Base-by-base conservation (phyloP, 2,113 vertebrate species). In the Piaya cayana region DNA sequence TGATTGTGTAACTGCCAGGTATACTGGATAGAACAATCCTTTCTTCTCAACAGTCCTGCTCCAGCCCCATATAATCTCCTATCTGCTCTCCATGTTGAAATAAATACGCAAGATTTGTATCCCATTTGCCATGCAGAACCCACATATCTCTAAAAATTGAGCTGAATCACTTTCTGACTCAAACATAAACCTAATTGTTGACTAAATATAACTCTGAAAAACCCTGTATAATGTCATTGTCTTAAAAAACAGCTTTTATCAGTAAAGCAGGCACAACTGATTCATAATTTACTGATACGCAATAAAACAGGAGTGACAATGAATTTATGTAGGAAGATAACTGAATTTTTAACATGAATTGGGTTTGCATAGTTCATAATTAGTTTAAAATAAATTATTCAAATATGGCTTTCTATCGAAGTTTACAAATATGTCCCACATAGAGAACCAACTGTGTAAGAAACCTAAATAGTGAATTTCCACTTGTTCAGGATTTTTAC, bases 141-240 rank as follows among this genome's bases (percentile, higher is more conserved):
- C 64, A 88, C 68, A 63, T 25, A 80, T 70, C 42, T 88, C 82
- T 70, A 42, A 82, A 70, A 55, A 65, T 60, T 55, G 43, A 94
- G 64, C 56, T 96, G 82, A 92, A 94, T 90, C 86, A 92, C 29
- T 78, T 88, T 93, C 85, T 93, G 88, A 91, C 72, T 95, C 92
- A 86, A 93, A 68, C 72, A 37, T 75, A 76, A 95, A 86, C 65
- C 56, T 83, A 83, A 90, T 16, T 93, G 60, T 76, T 86, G 47
- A 81, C 87, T 75, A 96, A 95, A 94, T 78, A 93, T 86, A 87
- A 88, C 81, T 96, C 82, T 79, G 65, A 88, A 96, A 92, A 85
- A 27, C 30, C 18, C 22, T 88, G 27, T 42, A 64, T 83, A 94
- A 88, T 81, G 80, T 90, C 55, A 94, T 82, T 93, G 60, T 84